phyloP scores from a whole-genome alignment of 2,888 invertebrate species.

The Hetaerina titia region DNA sequence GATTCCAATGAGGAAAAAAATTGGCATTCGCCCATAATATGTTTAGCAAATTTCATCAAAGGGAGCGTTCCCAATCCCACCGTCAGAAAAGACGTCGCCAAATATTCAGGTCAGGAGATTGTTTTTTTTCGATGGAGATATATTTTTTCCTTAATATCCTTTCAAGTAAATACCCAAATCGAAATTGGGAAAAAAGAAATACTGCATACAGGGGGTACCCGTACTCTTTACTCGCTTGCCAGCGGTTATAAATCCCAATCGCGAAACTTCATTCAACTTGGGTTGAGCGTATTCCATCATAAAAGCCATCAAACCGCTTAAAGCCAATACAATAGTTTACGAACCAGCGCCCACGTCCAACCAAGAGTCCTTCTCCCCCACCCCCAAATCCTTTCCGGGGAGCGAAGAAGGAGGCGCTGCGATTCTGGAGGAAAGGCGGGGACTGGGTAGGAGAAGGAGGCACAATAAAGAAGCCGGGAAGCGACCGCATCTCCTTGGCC shows the following conservation, averaged over 20 bases:
- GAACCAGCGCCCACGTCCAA: neutral
- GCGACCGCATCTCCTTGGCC: conserved; percentile 17
- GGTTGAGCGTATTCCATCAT: conserved; percentile 15
- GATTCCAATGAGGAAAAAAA: too few species aligned
- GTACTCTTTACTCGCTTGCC: neutral
- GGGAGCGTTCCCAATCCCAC: neutral
- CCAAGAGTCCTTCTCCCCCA: neutral
- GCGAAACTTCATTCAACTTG: neutral
- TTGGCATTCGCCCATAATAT: neutral
- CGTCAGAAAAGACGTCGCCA: neutral
- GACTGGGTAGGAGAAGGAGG: neutral
- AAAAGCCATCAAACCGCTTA: conserved; percentile 27
- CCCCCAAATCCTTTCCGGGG: neutral
- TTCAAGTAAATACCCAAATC: neutral
- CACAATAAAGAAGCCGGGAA: neutral
- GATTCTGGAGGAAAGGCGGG: neutral
- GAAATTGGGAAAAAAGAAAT: neutral
- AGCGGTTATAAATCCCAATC: conserved; percentile 11
- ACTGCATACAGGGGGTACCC: neutral
- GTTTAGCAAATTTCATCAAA: neutral
- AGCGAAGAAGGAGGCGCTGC: neutral
- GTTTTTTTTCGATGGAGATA: neutral
- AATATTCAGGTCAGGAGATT: neutral
- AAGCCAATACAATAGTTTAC: conserved; percentile 35
- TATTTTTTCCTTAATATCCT: neutral